Conservation (phyloP, 2,888 invertebrate genomes). For the Caenorhabditis sp. region DNA sequence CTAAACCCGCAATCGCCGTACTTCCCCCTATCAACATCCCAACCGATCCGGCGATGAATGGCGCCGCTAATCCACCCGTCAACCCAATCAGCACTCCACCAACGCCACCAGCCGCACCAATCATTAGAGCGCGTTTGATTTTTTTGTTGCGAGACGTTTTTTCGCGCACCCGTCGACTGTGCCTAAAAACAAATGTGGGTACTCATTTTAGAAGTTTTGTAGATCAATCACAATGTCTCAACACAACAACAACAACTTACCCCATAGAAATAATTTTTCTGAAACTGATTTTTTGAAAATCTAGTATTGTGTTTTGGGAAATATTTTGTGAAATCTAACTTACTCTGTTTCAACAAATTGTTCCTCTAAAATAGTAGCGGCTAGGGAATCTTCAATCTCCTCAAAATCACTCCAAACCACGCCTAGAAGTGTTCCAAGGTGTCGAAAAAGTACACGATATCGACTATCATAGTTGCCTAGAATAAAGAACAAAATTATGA, state of each 20-base stretch:
- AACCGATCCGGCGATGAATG: conserved; percentile 75
- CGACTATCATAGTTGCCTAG: conserved; percentile 78
- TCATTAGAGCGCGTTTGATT: conserved; percentile 77
- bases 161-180: conserved; percentile 74
- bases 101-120: conserved; percentile 78
- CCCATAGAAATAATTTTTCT: conserved; percentile 28
- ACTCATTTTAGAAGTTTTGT: neutral
- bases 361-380: conserved; percentile 72
- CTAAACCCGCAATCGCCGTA: conserved; percentile 73
- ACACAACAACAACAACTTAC: conserved; percentile 15
- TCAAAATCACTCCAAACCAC: conserved; percentile 76
- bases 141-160: conserved; percentile 75
- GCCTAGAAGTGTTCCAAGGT: conserved; percentile 75
- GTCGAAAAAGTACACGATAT: conserved; percentile 76
- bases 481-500: neutral
- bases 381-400: conserved; percentile 75
- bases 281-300: conserved; percentile 4
- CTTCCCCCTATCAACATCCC: conserved; percentile 67
- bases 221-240: neutral
- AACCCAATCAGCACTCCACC: conserved; percentile 78
- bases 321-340: conserved; percentile 23
- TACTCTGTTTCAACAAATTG: conserved; percentile 67
- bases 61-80: conserved; percentile 79
- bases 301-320: neutral
- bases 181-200: conserved; percentile 71